Evolutionary conservation across 2,113 vertebrate species (phyloP), one percentile per base, ranked within the genome.

Genomic region (Cisticola juncidis): DNA sequence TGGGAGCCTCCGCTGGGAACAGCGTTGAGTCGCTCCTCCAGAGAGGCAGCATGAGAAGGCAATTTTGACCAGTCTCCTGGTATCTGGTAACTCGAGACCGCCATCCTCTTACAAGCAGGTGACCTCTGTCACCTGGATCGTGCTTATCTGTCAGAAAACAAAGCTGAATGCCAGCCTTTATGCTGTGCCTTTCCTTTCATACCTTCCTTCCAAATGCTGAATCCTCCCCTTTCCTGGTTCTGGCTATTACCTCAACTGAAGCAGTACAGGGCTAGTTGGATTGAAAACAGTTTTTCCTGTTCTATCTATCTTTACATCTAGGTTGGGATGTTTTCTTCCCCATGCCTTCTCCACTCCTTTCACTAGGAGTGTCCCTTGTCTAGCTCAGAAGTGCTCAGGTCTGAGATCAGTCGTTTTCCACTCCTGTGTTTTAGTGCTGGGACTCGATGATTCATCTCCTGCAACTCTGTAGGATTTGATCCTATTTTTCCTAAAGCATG

Each of bases 301-400:
- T 91, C 58, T 83, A 18, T 94, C 38, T 79, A 45, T 96, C 87
- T 68, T 72, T 66, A 24, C 57, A 90, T 97, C 88, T 86, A 66
- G 88, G 64, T 33, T 95, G 92, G 38, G 88, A 87, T 95, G 92
- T 94, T 97, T 97, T 94, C 79, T 91, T 96, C 65, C 80, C 54
- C 10, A 18, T 81, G 56, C 3, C 6, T 84, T 92, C 73, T 94
- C 81, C 86, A 38, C 89, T 89, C 89, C 92, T 96, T 95, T 94
- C 86, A 35, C 91, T 95, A 95, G 95, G 91, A 95, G 83, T 58
- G 71, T 93, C 50, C 45, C 64, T 77, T 35, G 71, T 48, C 70
- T 81, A 68, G n/a, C 29, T 40, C 47, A 18, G 72, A 40, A 91
- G 69, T 0, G 2, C 56, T 77, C 68, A 19, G 68, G 33, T 79